phyloP scores from a whole-genome alignment of 2,113 vertebrate species.

The Cebus imitator region DNA sequence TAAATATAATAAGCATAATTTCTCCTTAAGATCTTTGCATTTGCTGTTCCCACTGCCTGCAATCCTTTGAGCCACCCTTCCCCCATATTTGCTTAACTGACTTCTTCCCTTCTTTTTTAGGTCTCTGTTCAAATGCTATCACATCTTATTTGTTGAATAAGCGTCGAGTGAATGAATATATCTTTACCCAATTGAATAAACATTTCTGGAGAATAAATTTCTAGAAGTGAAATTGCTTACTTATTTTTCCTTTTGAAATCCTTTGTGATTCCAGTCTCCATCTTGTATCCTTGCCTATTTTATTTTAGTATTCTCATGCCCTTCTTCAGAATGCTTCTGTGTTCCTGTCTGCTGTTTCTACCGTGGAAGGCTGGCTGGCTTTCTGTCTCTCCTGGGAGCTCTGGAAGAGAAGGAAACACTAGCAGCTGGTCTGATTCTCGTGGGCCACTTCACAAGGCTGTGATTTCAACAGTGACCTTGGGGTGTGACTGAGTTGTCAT shows the following conservation, averaged over 20 bases:
- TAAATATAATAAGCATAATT: background rate
- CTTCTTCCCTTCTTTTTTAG: background rate
- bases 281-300: background rate
- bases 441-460: constrained; percentile 45
- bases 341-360: background rate
- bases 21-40: background rate
- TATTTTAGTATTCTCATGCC: background rate
- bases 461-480: constrained; percentile 73
- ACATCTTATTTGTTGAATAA: background rate
- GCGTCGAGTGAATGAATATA: background rate
- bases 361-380: background rate
- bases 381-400: constrained; percentile 1
- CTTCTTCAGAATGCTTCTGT: constrained; percentile 15
- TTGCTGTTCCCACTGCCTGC: background rate
- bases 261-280: background rate
- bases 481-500: constrained; percentile 56
- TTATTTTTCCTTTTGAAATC: background rate
- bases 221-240: background rate
- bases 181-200: background rate
- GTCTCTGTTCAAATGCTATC: background rate
- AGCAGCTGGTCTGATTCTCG: constrained; percentile 55
- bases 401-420: background rate
- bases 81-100: background rate
- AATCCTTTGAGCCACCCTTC: background rate
- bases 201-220: constrained; percentile 1